Evolutionary conservation across 2,888 invertebrate genomes (phyloP).

Genomic region (Gastrophysa polygoni): DNA sequence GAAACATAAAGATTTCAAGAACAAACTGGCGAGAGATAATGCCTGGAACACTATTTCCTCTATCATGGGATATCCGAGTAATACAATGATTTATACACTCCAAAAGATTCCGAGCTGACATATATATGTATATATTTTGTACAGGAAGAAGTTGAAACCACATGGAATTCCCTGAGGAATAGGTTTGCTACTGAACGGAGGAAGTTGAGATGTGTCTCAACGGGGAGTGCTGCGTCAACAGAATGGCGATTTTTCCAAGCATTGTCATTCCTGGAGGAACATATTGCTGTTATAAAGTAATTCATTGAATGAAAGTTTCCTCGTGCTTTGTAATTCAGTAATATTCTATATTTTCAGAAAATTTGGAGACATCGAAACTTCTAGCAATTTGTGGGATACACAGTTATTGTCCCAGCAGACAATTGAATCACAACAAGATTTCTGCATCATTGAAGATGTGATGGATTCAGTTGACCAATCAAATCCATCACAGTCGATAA

Average conservation of each 20-base stretch:
- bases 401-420: not conserved
- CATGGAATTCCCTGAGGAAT: not conserved
- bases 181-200: not conserved
- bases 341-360: not conserved
- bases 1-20: not conserved
- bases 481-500: not conserved
- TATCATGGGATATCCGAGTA: not conserved
- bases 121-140: not conserved
- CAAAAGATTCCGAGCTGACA: no score
- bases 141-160: not conserved
- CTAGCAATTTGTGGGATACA: not conserved
- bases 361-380: not conserved
- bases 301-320: not conserved
- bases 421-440: not conserved
- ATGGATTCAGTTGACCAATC: no score
- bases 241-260: not conserved
- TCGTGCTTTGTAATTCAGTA: not conserved
- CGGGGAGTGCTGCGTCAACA: not conserved
- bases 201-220: not conserved
- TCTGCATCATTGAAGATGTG: no score
- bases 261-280: slow-evolving; percentile 5
- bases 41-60: not conserved
- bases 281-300: not conserved
- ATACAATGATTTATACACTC: not conserved
- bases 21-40: not conserved